Evolutionary conservation across 2,797 vertebrate genomes (phyloP), one percentile per base, ranked within the genome.

Genomic region (Strix occidentalis): DNA sequence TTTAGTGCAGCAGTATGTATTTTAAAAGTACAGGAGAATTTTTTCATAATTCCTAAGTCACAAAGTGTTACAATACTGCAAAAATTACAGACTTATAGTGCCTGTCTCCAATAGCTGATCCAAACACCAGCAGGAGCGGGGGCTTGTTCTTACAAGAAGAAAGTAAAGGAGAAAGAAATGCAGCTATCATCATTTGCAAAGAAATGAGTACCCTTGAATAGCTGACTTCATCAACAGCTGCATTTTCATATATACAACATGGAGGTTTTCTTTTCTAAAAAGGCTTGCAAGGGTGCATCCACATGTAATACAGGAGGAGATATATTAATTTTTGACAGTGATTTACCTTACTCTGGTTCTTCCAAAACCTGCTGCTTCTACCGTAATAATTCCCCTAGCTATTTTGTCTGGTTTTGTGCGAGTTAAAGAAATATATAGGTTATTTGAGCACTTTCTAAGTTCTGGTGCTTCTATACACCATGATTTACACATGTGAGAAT

Each of bases 211-310:
- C 16, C 58, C 39, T 74, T 89, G 31, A 87, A 45, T 63, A 89
- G 51, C 39, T 63, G 66, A 69, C 29, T 94, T 94, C 58, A 82
- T 69, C 58, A 90, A 45, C 74, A 89, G 75, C 77, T 96, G 90
- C 23, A 35, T 91, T 93, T 96, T 93, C 26, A 33, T 68, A 41
- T 20, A 51, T 19, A 10, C 16, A 68, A 43, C 20, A 4, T 31
- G 31, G 35, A 85, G 25, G 18, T 56, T 74, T 87, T 68, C 9
- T 58, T 37, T 84, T 94, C 69, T 35, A 21, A 78, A 78, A 65
- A 64, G 51, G 8, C 41, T 85, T 83, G 15, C 41, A 80, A 64
- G 64, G 31, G 18, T 78, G 45, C 50, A 68, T 74, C 68, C 11
- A 13, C 16, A 6, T 31, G 41, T 72, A 68, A n/a, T 65, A 6